These are phyloP conservation scores for Tupiocoris notatus DNA, from an alignment of 2,888 invertebrate genomes.

Conservation along the genomic window DNA sequence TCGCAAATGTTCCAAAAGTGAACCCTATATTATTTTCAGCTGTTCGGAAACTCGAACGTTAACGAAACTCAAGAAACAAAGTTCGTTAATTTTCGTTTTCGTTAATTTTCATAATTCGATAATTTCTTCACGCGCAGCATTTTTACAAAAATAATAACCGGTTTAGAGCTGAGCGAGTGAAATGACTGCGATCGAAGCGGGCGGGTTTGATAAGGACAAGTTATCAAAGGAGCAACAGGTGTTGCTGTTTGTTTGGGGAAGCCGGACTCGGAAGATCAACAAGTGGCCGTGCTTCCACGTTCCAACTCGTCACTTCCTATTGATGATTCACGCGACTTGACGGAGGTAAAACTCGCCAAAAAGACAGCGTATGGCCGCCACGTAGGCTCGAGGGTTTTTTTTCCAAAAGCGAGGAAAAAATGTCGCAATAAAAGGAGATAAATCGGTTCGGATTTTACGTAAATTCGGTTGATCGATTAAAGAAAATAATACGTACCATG, in stretches of 20 bases:
- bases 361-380: neutral
- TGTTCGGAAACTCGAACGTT: too few relatives aligned
- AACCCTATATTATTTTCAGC: neutral
- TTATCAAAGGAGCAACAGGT: neutral
- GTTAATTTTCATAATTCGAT: too few relatives aligned
- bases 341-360: neutral
- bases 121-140: too few relatives aligned
- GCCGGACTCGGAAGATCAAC: neutral
- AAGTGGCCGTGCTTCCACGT: neutral
- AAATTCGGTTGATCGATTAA: neutral
- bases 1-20: too few relatives aligned
- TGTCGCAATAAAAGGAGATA: too few relatives aligned
- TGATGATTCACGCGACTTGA: neutral
- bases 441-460: neutral
- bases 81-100: too few relatives aligned
- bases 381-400: neutral
- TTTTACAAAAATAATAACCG: too few relatives aligned
- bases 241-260: neutral
- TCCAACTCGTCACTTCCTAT: neutral
- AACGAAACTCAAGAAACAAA: too few relatives aligned
- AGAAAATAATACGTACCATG: neutral
- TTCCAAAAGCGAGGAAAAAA: neutral
- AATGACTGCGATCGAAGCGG: neutral
- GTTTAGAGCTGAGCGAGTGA: neutral
- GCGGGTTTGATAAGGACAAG: neutral